Base-by-base conservation (phyloP, 2,797 vertebrate species). In the Alfaro cultratus region DNA sequence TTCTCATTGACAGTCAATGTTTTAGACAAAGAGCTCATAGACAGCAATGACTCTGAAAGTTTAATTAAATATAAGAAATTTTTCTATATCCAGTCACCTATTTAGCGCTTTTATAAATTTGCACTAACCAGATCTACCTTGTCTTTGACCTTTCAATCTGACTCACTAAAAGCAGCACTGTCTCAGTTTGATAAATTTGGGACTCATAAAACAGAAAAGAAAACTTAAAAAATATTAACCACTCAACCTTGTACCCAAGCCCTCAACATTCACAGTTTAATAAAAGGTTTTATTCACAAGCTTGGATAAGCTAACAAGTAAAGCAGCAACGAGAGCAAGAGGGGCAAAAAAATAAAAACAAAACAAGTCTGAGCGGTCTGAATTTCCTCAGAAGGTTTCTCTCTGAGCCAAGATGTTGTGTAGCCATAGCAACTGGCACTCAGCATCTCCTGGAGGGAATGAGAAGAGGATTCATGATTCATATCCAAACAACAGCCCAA, bases 371-470 rank as follows among this genome's bases (percentile, higher is more conserved):
- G 74, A 73, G 81, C 79, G 79, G 80, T 91, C 82, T 87, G 89
- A 84, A 90, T 79, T 79, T 82, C 89, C 87, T 91, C 55, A 41
- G 85, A 90, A 91, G 93, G 87, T 91, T 87, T 86, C 84, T 92
- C 74, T 88, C 80, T 84, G 80, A 87, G 83, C 86, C 68, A 36
- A 75, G 47, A 88, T 83, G 85, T 76, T 82, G 81, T 78, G 93
- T 95, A 89, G 83, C 89, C 92, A 95, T 94, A 90, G 94, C 92
- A 95, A 95, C 93, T 88, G 88, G 88, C 81, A 82, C 78, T 85
- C 85, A 81, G 84, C 85, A 92, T 88, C 87, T 92, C 90, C 84
- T 93, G 83, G 82, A 91, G 86, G 88, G 87, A 87, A 87, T 83
- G 83, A 81, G 85, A 83, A 89, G 85, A 81, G 74, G 85, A 92